These are phyloP conservation scores for Drosophila anomelani DNA, from an alignment of 2,888 invertebrate species.

Conservation along the genomic window DNA sequence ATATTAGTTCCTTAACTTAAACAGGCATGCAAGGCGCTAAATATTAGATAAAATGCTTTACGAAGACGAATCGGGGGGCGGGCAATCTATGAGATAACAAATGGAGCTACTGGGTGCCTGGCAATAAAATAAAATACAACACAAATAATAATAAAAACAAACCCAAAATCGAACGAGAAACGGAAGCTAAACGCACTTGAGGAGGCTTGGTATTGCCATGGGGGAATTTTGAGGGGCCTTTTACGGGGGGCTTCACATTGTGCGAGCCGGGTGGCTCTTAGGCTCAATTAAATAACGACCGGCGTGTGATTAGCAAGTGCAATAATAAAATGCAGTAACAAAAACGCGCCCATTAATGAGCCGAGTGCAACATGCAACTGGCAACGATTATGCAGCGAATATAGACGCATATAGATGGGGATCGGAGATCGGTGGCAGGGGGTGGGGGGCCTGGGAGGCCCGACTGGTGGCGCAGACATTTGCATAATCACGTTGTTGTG, in stretches of 20 bases:
- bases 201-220: conserved; percentile 1
- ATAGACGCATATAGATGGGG: conserved; percentile 51
- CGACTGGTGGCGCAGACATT: conserved; percentile 49
- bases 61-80: conserved; percentile 3
- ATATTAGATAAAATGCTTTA: not conserved
- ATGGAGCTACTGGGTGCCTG: conserved; percentile 19
- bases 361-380: conserved; percentile 63
- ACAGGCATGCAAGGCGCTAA: not conserved
- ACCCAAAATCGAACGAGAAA: conserved; percentile 19
- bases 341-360: conserved; percentile 55
- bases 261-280: conserved; percentile 65
- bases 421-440: not conserved
- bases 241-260: conserved; percentile 23
- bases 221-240: conserved; percentile 42
- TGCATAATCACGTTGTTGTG: conserved; percentile 67
- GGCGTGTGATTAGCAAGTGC: conserved; percentile 72
- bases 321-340: conserved; percentile 67
- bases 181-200: conserved; percentile 43
- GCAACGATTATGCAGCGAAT: conserved; percentile 65
- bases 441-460: not conserved
- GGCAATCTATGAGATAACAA: conserved; percentile 10
- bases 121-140: conserved; percentile 7
- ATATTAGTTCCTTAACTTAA: conserved; percentile 4
- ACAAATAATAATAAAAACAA: not conserved
- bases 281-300: conserved; percentile 75